Percentiles rank a stretch among this genome's conserved stretches.
phyloP scores from a whole-genome alignment of 2,113 vertebrate species.

The Scortum barcoo region DNA sequence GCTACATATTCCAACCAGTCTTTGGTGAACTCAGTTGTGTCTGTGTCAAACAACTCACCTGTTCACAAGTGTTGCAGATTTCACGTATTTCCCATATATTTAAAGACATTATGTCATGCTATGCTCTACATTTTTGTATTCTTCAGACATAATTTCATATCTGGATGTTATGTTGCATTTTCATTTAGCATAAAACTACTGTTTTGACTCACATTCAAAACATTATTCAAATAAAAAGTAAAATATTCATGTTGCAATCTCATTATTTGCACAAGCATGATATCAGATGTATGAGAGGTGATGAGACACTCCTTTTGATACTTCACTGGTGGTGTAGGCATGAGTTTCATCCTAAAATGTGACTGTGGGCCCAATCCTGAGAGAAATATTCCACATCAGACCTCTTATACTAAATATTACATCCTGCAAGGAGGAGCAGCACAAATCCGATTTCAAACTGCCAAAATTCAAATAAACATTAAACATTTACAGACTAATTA shows the following conservation, averaged over 20 bases:
- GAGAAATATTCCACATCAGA: not conserved
- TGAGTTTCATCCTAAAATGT: not conserved
- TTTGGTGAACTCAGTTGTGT: not conserved
- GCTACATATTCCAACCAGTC: not conserved
- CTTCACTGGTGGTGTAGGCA: not conserved
- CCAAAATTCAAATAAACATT: slow-evolving; percentile 16
- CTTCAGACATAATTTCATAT: slow-evolving; percentile 50
- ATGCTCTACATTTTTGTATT: slow-evolving; percentile 40
- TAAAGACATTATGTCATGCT: slow-evolving; percentile 21
- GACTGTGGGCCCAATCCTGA: not conserved
- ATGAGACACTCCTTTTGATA: not conserved
- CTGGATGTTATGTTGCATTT: slow-evolving; percentile 32
- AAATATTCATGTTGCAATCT: slow-evolving; percentile 22
- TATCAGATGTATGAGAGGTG: too few relatives aligned
- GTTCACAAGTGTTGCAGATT: not conserved
- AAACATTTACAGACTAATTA: slow-evolving; percentile 39
- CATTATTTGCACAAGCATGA: not conserved
- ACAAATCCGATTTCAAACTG: slow-evolving; percentile 1
- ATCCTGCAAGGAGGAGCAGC: not conserved
- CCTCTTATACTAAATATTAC: not conserved
- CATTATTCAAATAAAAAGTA: slow-evolving; percentile 56
- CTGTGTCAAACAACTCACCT: not conserved
- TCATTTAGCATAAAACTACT: slow-evolving; percentile 39
- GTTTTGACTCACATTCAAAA: slow-evolving; percentile 46
- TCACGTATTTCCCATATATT: slow-evolving; percentile 10